Percentiles rank a stretch among this genome's conserved stretches.
phyloP scores from a whole-genome alignment of 2,113 vertebrate genomes.

The Hemicordylus capensis region DNA sequence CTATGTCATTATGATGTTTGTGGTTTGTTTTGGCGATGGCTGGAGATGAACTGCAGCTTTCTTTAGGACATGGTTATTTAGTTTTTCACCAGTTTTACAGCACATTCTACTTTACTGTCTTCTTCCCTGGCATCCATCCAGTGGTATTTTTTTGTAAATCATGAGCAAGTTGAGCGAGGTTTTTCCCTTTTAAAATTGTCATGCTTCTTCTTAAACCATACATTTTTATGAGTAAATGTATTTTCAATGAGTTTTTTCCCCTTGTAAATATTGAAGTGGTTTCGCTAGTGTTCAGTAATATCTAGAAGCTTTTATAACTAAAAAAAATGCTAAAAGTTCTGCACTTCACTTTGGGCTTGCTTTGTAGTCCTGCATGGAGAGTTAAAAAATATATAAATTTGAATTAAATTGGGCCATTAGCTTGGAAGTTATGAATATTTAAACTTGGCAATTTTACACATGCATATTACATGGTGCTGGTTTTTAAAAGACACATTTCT shows the following conservation, averaged over 20 bases:
- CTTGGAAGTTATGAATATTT: constrained; percentile 23
- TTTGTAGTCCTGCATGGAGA: constrained; percentile 7
- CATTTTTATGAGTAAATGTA: neutral
- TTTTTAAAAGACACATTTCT: constrained; percentile 8
- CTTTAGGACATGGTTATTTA: too few species aligned
- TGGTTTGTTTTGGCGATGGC: neutral
- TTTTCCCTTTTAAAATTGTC: neutral
- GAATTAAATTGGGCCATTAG: constrained; percentile 16
- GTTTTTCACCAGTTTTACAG: neutral
- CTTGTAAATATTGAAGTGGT: neutral
- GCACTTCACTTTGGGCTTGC: neutral
- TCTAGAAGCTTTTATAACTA: neutral
- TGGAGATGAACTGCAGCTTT: neutral
- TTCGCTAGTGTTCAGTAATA: neutral
- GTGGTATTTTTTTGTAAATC: neutral
- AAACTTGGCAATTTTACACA: constrained; percentile 10
- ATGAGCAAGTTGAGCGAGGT: neutral
- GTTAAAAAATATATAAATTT: constrained; percentile 13
- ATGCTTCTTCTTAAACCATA: neutral
- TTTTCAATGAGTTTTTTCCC: neutral
- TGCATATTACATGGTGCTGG: constrained; percentile 1
- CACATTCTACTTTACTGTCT: neutral
- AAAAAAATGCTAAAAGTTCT: constrained; percentile 18
- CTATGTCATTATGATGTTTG: neutral
- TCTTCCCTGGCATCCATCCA: neutral